Evolutionary conservation across 2,888 invertebrate species (phyloP).

Genomic region (Pollenia labialis): DNA sequence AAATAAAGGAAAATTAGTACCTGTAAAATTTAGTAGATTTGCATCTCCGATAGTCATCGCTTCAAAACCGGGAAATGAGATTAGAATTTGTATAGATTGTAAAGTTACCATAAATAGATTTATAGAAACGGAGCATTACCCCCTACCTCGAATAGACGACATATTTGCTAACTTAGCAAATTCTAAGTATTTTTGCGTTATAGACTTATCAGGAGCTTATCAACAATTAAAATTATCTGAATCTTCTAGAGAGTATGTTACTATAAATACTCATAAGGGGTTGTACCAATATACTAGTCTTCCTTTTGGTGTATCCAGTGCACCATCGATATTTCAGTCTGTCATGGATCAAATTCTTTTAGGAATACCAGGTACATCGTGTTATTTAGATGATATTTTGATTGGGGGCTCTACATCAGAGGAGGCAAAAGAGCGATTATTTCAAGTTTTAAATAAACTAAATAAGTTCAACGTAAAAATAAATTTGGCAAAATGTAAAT

Average conservation of each 20-base stretch:
- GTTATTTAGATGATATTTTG: too few species aligned
- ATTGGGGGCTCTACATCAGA: too few species aligned
- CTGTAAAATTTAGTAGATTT: constrained; percentile 75
- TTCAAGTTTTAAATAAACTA: constrained; percentile 50
- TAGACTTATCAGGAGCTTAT: constrained; percentile 75
- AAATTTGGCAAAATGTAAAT: constrained; percentile 18
- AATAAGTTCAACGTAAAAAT: constrained; percentile 48
- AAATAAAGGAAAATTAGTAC: neutral
- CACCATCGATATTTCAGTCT: too few species aligned
- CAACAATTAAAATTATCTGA: constrained; percentile 74
- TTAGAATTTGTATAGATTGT: constrained; percentile 15
- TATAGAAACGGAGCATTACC: constrained; percentile 11
- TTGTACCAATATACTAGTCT: neutral
- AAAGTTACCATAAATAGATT: constrained; percentile 10
- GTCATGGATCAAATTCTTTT: too few species aligned
- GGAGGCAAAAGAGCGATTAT: too few species aligned
- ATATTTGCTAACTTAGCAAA: constrained; percentile 14
- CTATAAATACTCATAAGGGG: constrained; percentile 75
- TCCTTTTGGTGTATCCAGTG: too few species aligned
- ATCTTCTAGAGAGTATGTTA: constrained; percentile 74
- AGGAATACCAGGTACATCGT: too few species aligned
- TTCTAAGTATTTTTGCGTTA: constrained; percentile 69
- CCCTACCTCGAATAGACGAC: neutral
- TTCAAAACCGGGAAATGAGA: constrained; percentile 52
- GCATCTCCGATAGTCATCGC: constrained; percentile 78